Evolutionary conservation across 2,888 invertebrate species (phyloP), one percentile per base, ranked within the genome.

Genomic region (Allacma fusca): DNA sequence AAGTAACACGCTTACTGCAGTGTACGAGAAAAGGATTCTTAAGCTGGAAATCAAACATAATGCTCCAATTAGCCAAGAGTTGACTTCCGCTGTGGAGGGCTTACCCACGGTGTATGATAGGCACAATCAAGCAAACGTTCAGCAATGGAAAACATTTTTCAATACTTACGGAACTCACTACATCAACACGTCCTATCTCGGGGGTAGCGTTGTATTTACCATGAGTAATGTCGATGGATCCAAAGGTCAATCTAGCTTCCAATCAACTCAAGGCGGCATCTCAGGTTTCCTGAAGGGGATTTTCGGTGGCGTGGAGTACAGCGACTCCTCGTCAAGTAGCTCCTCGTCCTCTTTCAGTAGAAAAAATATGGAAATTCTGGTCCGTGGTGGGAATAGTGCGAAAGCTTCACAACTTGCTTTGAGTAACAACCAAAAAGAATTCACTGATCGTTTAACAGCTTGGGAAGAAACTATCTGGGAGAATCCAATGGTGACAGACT

Each of bases 91-190:
- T 62, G 62, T 26, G 9, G 23, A 62, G 23, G 9, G 7, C 4
- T 26, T 62, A 9, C 62, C 62, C 2, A 23, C 43, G 0, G 1
- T 23, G 7, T 69, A 43, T 23, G 29, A 69, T n/a, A 44, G 40
- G 28, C 44, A 40, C 2, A 7, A 43, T 19, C 19, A 12, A 7
- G 43, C 34, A 9, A 43, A 40, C n/a, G 43, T 69, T n/a, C 24
- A 43, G 23, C 24, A 34, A 16, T 69, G 69, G 69, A 21, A 69
- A 23, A 34, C 16, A n/a, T 69, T 69, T 13, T 69, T 69, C 23
- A 28, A 43, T 44, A 24, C 40, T 5, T 69, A 43, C 23, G 69
- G 69, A 13, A 69, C 69, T n/a, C 69, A 69, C 21, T 69, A 28
- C 43, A 69, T 69, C 1, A 43, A 21, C 19, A 43, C 69, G 5